A percentile compares a stretch with the other conserved stretches of the same genome.
Evolutionary conservation across 2,113 vertebrate genomes (phyloP).

Genomic region (Planiliza haematocheilus): DNA sequence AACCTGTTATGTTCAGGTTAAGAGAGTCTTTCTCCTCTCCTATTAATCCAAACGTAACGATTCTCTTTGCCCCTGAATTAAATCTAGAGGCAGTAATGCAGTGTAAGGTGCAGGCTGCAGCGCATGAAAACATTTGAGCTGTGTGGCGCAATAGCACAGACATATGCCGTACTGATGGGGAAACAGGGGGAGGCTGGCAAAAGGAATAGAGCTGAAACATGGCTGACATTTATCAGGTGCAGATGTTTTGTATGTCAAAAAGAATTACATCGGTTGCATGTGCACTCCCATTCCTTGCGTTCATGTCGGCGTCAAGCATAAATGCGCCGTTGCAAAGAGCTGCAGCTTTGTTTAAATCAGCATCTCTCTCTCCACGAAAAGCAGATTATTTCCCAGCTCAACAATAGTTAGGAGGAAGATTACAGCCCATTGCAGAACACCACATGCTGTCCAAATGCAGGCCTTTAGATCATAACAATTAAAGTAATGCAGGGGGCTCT

Average conservation of each 20-base stretch:
- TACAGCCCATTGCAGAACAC: slow-evolving; percentile 56
- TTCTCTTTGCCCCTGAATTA: slow-evolving; percentile 46
- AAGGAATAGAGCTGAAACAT: slow-evolving; percentile 9
- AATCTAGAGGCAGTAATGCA: slow-evolving; percentile 45
- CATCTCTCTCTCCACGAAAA: slow-evolving; percentile 44
- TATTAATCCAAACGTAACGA: slow-evolving; percentile 22
- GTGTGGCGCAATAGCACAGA: slow-evolving; percentile 33
- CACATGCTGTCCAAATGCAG: slow-evolving; percentile 50
- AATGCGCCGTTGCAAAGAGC: slow-evolving; percentile 6
- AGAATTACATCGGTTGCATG: slow-evolving; percentile 23
- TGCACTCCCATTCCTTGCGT: slow-evolving; percentile 8
- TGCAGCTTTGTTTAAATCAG: slow-evolving; percentile 48
- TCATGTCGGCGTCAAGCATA: not conserved
- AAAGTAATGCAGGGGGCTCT: slow-evolving; percentile 73
- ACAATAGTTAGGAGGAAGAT: slow-evolving; percentile 70
- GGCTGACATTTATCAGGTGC: slow-evolving; percentile 1
- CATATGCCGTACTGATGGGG: slow-evolving; percentile 19
- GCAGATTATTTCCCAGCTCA: slow-evolving; percentile 70
- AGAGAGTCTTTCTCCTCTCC: slow-evolving; percentile 1
- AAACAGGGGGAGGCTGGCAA: slow-evolving; percentile 5
- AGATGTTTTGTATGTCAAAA: not conserved
- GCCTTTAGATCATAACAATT: slow-evolving; percentile 76
- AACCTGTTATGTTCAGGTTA: slow-evolving; percentile 18
- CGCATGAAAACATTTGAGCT: slow-evolving; percentile 28
- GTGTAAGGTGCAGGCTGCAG: slow-evolving; percentile 27